These are phyloP conservation scores for Brenthis hecate DNA, from an alignment of 2,888 invertebrate species.

Conservation along the genomic window DNA sequence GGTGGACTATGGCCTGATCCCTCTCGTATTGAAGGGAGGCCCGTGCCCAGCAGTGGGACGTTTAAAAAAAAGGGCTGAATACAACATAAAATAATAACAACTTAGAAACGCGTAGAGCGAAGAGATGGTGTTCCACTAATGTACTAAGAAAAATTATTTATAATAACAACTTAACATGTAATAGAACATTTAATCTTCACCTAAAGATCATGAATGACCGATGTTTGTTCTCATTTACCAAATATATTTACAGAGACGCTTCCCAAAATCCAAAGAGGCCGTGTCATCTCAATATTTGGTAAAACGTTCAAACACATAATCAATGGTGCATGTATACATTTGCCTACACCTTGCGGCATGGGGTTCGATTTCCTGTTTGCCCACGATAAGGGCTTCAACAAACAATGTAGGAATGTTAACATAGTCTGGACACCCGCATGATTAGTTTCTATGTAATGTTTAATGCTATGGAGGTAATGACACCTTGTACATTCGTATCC, in stretches of 20 bases:
- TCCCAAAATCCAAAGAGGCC: slow-evolving; percentile 53
- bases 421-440: slow-evolving; percentile 41
- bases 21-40: too few relatives aligned
- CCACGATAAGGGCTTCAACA: slow-evolving; percentile 59
- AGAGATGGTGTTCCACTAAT: neutral
- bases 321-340: slow-evolving; percentile 50
- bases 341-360: slow-evolving; percentile 48
- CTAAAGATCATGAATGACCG: slow-evolving; percentile 39
- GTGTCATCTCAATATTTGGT: slow-evolving; percentile 54
- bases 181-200: slow-evolving; percentile 16
- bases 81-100: too few relatives aligned
- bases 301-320: slow-evolving; percentile 52
- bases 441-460: slow-evolving; percentile 25
- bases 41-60: too few relatives aligned
- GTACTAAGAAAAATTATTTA: neutral
- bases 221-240: slow-evolving; percentile 41
- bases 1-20: too few relatives aligned
- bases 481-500: neutral
- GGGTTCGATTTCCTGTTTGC: slow-evolving; percentile 59
- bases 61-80: too few relatives aligned
- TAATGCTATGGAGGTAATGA: neutral
- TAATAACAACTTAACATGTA: slow-evolving; percentile 1
- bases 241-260: slow-evolving; percentile 48
- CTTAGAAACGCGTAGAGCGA: too few relatives aligned
- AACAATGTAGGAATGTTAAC: slow-evolving; percentile 57